phyloP scores from a whole-genome alignment of 2,888 invertebrate genomes.

The Drosophila acutilabella region DNA sequence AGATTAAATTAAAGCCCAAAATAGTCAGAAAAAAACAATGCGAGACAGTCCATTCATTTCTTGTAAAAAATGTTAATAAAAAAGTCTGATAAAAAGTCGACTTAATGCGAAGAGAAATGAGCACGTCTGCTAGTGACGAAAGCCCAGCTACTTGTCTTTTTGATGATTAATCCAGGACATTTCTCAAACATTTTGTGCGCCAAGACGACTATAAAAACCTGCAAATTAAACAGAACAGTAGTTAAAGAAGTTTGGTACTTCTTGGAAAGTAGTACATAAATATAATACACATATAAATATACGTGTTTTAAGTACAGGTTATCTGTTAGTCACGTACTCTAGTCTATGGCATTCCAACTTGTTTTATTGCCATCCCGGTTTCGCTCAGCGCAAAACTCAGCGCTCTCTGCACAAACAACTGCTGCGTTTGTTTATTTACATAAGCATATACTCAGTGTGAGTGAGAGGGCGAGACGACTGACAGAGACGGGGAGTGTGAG shows the following conservation, averaged over 20 bases:
- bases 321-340: constrained; percentile 16
- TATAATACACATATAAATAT: not conserved
- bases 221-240: constrained; percentile 10
- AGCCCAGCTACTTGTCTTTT: not conserved
- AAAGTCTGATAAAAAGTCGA: not conserved
- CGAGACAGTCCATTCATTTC: too few species aligned
- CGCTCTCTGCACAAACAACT: constrained; percentile 61
- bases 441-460: constrained; percentile 52
- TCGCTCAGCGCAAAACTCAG: constrained; percentile 45
- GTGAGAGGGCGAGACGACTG: not conserved
- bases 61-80: not conserved
- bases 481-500: not conserved
- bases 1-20: not conserved
- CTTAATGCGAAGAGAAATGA: not conserved
- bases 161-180: not conserved
- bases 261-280: not conserved
- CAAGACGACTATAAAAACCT: not conserved
- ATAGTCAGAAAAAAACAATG: too few species aligned
- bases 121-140: not conserved
- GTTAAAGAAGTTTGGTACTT: not conserved
- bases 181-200: not conserved
- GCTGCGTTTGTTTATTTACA: constrained; percentile 70
- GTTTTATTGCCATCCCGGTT: constrained; percentile 68
- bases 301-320: constrained; percentile 4
- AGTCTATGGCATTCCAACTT: constrained; percentile 26